These are phyloP conservation scores for Sebastes oblongus DNA, from an alignment of 2,797 vertebrate genomes.

Conservation along the genomic window DNA sequence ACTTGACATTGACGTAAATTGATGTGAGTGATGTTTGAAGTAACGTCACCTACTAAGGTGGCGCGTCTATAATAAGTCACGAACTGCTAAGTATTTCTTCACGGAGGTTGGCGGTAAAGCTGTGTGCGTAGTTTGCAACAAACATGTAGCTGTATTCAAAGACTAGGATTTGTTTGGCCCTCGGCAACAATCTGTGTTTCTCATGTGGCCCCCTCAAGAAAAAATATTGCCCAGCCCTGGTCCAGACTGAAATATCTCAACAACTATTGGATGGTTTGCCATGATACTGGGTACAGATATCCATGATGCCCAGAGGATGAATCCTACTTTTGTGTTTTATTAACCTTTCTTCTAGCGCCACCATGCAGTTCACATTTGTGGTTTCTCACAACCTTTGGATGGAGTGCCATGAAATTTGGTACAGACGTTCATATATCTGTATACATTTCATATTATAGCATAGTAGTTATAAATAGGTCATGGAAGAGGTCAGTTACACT, in stretches of 20 bases:
- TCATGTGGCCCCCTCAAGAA: too few relatives aligned
- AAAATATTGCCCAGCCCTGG: rapidly evolving
- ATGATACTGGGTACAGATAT: not conserved
- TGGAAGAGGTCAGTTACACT: not conserved
- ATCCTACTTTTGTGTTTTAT: not conserved
- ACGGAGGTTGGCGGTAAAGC: rapidly evolving
- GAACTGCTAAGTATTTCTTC: too few relatives aligned
- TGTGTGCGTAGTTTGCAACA: too few relatives aligned
- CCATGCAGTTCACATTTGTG: not conserved
- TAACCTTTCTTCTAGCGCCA: not conserved
- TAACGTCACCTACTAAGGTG: rapidly evolving
- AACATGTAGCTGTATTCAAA: too few relatives aligned
- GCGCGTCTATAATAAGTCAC: too few relatives aligned
- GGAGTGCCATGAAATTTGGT: not conserved
- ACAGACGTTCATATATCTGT: not conserved
- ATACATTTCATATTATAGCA: not conserved
- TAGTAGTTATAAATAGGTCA: not conserved
- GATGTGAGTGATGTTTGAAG: too few relatives aligned
- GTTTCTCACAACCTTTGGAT: not conserved
- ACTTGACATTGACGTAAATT: too few relatives aligned
- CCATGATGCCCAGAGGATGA: not conserved
- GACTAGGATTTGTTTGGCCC: too few relatives aligned
- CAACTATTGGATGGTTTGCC: not conserved
- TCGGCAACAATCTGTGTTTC: rapidly evolving
- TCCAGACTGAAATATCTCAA: not conserved